Conservation (phyloP, 2,797 vertebrate species). For the Xenops minutus region DNA sequence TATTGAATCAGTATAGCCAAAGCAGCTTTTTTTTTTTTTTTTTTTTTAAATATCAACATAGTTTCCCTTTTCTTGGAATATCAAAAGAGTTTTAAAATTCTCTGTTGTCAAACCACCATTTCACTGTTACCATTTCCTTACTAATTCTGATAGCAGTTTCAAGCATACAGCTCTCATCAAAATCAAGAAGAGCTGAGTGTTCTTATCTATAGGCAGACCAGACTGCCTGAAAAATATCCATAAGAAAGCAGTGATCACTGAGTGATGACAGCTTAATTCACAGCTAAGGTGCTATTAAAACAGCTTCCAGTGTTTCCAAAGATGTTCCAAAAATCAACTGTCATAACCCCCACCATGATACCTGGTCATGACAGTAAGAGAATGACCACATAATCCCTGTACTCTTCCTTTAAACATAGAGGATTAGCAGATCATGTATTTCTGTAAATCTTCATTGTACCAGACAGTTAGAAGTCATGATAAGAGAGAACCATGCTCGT, state of each 20-base stretch:
- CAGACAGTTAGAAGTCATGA: constrained; percentile 29
- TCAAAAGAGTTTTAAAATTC: not conserved
- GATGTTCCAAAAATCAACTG: constrained; percentile 30
- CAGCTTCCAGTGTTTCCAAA: constrained; percentile 20
- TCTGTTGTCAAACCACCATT: not conserved
- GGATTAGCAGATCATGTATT: constrained; percentile 34
- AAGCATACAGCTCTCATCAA: not conserved
- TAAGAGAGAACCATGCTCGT: not conserved
- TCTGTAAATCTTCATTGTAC: constrained; percentile 53
- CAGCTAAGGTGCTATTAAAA: constrained; percentile 30
- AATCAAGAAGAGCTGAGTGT: not conserved
- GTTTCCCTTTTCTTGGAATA: not conserved
- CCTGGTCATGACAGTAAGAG: constrained; percentile 3
- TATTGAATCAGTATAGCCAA: not conserved
- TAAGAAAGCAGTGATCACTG: not conserved
- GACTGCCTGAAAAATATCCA: constrained; percentile 23
- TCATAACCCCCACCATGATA: not conserved
- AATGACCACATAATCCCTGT: constrained; percentile 26
- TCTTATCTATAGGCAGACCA: constrained; percentile 24
- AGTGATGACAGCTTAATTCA: constrained; percentile 48
- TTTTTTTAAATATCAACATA: not conserved
- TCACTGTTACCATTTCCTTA: not conserved
- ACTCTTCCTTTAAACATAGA: constrained; percentile 9
- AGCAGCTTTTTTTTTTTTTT: too few species aligned
- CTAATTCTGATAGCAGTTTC: not conserved